These are phyloP conservation scores for Atta texana DNA, from an alignment of 1,140 invertebrate genomes.

Conservation along the genomic window DNA sequence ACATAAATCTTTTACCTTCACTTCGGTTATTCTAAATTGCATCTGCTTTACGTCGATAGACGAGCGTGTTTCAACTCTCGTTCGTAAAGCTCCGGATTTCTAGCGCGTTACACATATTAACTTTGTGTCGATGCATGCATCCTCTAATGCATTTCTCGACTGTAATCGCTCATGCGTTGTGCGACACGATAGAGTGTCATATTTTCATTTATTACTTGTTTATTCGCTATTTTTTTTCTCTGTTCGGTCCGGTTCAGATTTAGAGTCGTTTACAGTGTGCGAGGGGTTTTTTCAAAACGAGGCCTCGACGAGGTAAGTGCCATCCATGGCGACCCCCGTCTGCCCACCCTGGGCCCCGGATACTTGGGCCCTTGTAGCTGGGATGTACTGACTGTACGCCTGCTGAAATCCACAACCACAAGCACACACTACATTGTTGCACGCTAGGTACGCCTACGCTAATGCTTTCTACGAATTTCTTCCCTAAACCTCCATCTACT, in stretches of 20 bases:
- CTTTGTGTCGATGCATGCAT: constrained; percentile 9
- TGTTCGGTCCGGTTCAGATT: not conserved
- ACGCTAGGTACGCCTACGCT: constrained; percentile 83
- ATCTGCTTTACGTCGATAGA: constrained; percentile 44
- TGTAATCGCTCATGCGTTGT: constrained; percentile 21
- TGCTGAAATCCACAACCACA: constrained; percentile 89
- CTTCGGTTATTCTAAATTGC: constrained; percentile 54
- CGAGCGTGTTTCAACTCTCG: constrained; percentile 28
- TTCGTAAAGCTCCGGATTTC: constrained; percentile 48
- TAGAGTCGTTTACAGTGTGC: constrained; percentile 43
- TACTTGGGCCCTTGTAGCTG: constrained; percentile 88
- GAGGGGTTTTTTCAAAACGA: constrained; percentile 88
- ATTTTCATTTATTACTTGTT: constrained; percentile 21
- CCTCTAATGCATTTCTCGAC: constrained; percentile 20
- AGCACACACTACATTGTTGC: constrained; percentile 86
- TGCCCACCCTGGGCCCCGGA: constrained; percentile 91
- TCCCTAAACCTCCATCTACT: constrained; percentile 40
- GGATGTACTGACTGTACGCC: constrained; percentile 94
- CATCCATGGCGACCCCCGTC: constrained; percentile 92
- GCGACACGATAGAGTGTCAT: not conserved
- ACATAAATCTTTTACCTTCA: constrained; percentile 47
- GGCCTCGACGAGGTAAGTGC: constrained; percentile 93
- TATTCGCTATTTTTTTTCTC: constrained; percentile 45
- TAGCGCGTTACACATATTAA: constrained; percentile 26
- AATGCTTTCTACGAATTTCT: constrained; percentile 69